Evolutionary conservation across 2,888 invertebrate species (phyloP).

Genomic region (Caenorhabditis angaria): DNA sequence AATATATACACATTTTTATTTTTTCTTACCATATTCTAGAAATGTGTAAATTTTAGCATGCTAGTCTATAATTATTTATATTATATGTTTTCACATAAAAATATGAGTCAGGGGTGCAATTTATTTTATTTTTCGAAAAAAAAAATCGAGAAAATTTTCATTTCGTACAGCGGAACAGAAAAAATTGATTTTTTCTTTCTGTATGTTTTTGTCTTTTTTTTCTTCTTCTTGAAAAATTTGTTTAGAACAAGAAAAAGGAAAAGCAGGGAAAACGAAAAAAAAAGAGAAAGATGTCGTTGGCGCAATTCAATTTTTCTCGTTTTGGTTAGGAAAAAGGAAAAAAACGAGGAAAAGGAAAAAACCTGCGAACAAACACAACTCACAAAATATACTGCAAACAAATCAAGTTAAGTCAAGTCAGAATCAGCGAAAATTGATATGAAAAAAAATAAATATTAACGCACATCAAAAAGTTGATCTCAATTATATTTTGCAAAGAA

Average conservation of each 20-base stretch:
- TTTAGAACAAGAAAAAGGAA: background rate
- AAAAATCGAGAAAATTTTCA: background rate
- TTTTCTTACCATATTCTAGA: background rate
- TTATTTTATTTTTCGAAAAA: background rate
- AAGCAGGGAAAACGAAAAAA: background rate
- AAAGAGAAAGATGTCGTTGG: conserved; percentile 19
- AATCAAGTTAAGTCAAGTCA: too few species aligned
- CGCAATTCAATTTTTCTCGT: conserved; percentile 5
- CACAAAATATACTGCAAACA: background rate
- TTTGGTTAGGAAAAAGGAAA: too few species aligned
- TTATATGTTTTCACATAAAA: background rate
- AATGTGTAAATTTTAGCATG: background rate
- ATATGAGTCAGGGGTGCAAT: too few species aligned
- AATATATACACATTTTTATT: conserved; percentile 15
- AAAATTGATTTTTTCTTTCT: background rate
- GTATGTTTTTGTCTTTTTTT: background rate
- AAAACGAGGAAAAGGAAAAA: background rate
- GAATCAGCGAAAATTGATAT: too few species aligned
- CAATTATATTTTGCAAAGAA: too few species aligned
- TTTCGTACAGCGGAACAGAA: background rate
- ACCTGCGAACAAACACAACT: conserved; percentile 1
- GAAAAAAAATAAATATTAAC: too few species aligned
- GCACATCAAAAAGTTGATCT: too few species aligned
- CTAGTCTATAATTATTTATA: background rate
- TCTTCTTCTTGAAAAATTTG: background rate